phyloP scores from a whole-genome alignment of 2,797 vertebrate genomes.

The Trichosurus vulpecula region DNA sequence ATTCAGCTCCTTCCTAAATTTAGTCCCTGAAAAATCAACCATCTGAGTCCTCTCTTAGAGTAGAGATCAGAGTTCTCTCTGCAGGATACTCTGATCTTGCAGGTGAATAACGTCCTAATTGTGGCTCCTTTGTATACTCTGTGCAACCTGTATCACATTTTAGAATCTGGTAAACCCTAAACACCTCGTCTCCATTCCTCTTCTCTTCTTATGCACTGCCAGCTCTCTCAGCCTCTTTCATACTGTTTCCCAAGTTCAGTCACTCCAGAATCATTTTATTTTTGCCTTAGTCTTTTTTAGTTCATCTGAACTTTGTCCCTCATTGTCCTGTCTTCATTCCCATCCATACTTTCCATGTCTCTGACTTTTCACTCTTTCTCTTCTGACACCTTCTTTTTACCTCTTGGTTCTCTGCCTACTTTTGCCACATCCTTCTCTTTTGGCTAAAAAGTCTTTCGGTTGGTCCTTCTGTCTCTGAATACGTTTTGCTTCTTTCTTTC shows the following conservation, averaged over 20 bases:
- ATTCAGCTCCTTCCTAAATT: not conserved
- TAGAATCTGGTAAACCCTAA: not conserved
- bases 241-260: fast-evolving
- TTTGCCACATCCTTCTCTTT: not conserved
- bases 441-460: too few relatives aligned
- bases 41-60: not conserved
- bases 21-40: not conserved
- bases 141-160: not conserved
- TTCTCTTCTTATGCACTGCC: not conserved
- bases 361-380: not conserved
- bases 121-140: not conserved
- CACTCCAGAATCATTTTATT: not conserved
- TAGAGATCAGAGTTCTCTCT: not conserved
- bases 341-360: not conserved
- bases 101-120: not conserved
- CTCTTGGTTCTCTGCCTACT: not conserved
- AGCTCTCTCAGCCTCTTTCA: not conserved
- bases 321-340: not conserved
- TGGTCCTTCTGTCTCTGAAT: not conserved
- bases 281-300: not conserved
- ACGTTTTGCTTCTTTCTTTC: not conserved
- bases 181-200: not conserved
- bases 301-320: not conserved
- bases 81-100: not conserved
- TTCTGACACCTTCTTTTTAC: not conserved